Evolutionary conservation across 2,888 invertebrate genomes (phyloP).

Genomic region (Piscicola geometra): DNA sequence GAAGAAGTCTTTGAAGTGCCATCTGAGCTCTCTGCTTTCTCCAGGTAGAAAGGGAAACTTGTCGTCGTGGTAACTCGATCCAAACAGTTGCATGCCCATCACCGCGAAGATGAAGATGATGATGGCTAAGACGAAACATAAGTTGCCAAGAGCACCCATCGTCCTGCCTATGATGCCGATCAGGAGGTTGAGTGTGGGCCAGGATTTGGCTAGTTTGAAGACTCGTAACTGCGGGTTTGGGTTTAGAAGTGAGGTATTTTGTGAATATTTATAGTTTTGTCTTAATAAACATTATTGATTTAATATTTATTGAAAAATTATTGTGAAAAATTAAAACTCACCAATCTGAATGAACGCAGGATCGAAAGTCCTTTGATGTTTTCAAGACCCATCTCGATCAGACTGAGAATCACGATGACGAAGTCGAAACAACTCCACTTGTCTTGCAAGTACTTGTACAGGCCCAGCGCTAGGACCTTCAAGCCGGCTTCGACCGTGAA

Average conservation of each 20-base stretch:
- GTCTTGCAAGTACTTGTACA: conserved; percentile 93
- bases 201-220: conserved; percentile 97
- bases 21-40: conserved; percentile 73
- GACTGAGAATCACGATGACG: conserved; percentile 89
- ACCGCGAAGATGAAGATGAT: conserved; percentile 99
- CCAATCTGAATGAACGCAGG: conserved; percentile 94
- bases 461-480: conserved; percentile 93
- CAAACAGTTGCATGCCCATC: conserved; percentile 98
- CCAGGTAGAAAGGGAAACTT: conserved; percentile 29
- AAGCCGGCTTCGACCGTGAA: conserved; percentile 90
- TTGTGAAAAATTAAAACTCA: conserved; percentile 59
- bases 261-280: neutral
- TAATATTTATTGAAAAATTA: neutral
- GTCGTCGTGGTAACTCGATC: conserved; percentile 70
- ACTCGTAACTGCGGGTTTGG: conserved; percentile 74
- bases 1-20: conserved; percentile 97
- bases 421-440: conserved; percentile 99
- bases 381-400: conserved; percentile 86
- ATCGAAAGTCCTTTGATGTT: conserved; percentile 93
- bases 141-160: conserved; percentile 89
- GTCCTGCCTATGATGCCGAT: conserved; percentile 97
- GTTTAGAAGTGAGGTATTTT: no score
- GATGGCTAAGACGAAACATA: conserved; percentile 95
- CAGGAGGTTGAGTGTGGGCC: conserved; percentile 95
- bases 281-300: neutral